A percentile compares a stretch with the other conserved stretches of the same genome.
Evolutionary conservation across 1,140 invertebrate genomes (phyloP).

Genomic region (Arion vulgaris): DNA sequence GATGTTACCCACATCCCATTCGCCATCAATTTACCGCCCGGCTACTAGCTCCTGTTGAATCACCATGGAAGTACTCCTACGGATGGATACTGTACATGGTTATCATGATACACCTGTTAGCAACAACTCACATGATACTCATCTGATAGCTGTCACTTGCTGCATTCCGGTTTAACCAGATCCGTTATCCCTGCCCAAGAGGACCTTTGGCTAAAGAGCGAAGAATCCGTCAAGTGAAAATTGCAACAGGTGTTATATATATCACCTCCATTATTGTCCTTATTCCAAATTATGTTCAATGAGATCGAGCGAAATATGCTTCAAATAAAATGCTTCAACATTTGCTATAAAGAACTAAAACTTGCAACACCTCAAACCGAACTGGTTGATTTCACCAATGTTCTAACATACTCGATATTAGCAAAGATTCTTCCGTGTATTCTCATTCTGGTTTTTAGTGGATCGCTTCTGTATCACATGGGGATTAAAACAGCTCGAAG

Average conservation of each 20-base stretch:
- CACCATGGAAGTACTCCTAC: constrained; percentile 55
- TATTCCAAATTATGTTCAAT: constrained; percentile 80
- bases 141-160: constrained; percentile 95
- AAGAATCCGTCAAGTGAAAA: constrained; percentile 76
- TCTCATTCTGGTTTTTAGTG: constrained; percentile 73
- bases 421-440: constrained; percentile 73
- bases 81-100: constrained; percentile 64
- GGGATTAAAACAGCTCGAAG: constrained; percentile 66
- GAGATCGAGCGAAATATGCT: constrained; percentile 45
- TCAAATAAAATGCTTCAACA: constrained; percentile 44
- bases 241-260: constrained; percentile 82
- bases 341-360: constrained; percentile 71
- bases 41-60: constrained; percentile 44
- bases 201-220: constrained; percentile 85
- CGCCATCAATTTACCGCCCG: constrained; percentile 77
- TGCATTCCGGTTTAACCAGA: constrained; percentile 79
- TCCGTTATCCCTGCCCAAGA: constrained; percentile 78
- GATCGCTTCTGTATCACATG: constrained; percentile 72
- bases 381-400: constrained; percentile 57
- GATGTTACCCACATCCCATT: constrained; percentile 92
- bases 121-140: constrained; percentile 91
- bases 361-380: constrained; percentile 56
- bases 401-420: constrained; percentile 63
- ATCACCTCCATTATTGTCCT: constrained; percentile 82
- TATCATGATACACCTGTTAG: constrained; percentile 77